Percentiles rank a stretch among this genome's conserved stretches.
These are phyloP conservation scores for Malurus melanocephalus DNA, from an alignment of 2,113 vertebrate species.

Conservation along the genomic window DNA sequence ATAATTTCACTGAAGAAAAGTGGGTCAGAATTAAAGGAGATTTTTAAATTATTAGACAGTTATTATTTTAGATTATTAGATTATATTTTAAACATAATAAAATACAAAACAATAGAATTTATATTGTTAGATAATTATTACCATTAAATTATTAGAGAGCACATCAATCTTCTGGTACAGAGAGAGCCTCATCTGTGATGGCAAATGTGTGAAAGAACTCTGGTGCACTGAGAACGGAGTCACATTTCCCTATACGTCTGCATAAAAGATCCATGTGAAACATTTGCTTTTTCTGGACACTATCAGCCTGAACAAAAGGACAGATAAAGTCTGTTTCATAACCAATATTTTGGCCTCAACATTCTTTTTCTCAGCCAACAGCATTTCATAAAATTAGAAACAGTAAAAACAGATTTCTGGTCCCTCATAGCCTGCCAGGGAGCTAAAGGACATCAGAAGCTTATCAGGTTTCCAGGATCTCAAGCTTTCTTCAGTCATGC, in stretches of 20 bases:
- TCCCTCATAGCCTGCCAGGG: neutral
- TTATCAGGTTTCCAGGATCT: neutral
- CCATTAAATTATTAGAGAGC: neutral
- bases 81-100: neutral
- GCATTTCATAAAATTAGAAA: neutral
- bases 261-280: neutral
- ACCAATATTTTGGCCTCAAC: neutral
- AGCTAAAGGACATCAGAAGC: neutral
- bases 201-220: neutral
- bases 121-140: neutral
- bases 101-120: neutral
- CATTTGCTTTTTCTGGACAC: neutral
- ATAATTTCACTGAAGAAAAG: neutral
- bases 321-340: neutral
- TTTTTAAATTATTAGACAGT: neutral
- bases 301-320: neutral
- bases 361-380: neutral
- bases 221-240: neutral
- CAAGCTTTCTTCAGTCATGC: neutral
- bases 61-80: neutral
- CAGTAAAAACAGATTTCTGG: neutral
- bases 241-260: rapidly evolving
- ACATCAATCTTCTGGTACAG: rapidly evolving
- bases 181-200: neutral
- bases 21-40: neutral